These are phyloP conservation scores for Gulo gulo DNA, from an alignment of 2,113 vertebrate genomes.

Conservation along the genomic window DNA sequence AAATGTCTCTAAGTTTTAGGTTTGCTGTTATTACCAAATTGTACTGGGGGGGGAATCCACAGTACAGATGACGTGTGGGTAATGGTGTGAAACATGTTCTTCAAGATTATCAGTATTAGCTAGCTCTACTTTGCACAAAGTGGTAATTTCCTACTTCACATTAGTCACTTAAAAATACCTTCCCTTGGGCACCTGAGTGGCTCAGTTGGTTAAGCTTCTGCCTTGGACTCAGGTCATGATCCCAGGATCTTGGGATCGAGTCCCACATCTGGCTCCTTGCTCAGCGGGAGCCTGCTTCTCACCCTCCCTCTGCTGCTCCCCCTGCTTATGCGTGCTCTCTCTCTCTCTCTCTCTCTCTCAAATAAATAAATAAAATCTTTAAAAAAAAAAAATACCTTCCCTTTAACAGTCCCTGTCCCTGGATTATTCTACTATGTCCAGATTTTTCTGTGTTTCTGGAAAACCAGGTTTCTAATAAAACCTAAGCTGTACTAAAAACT, in stretches of 20 bases:
- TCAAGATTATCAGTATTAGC: background rate
- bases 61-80: background rate
- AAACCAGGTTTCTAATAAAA: background rate
- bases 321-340: too few species aligned
- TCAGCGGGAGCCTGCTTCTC: too few species aligned
- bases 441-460: background rate
- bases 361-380: too few species aligned
- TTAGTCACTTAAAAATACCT: background rate
- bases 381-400: background rate
- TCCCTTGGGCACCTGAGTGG: too few species aligned
- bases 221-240: too few species aligned
- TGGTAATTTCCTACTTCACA: background rate
- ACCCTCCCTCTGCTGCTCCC: too few species aligned
- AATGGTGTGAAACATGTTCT: background rate
- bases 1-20: background rate
- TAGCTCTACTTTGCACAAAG: background rate
- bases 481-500: background rate
- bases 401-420: background rate
- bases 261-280: too few species aligned
- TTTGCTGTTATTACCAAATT: background rate
- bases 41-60: background rate
- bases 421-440: background rate
- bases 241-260: too few species aligned
- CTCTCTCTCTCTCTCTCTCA: too few species aligned
- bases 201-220: too few species aligned